These are phyloP conservation scores for Papilio helenus DNA, from an alignment of 1,140 invertebrate species.

Conservation along the genomic window DNA sequence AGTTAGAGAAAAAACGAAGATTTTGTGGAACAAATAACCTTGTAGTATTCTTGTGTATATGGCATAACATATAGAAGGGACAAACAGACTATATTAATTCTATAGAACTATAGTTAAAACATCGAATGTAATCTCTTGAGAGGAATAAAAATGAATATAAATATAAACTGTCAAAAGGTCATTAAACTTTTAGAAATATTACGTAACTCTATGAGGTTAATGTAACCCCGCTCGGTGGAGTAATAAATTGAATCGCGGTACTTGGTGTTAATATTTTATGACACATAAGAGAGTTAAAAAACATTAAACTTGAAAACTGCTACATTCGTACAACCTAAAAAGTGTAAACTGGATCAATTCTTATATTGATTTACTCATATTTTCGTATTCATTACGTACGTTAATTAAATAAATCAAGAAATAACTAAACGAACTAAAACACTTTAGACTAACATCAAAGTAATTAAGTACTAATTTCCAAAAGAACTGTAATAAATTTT, in stretches of 20 bases:
- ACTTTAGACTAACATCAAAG: neutral
- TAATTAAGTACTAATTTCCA: neutral
- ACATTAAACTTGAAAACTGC: neutral
- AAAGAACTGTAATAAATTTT: neutral
- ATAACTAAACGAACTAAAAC: too few relatives aligned
- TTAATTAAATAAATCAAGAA: too few relatives aligned
- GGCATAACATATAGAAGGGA: too few relatives aligned
- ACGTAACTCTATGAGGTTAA: constrained; percentile 7
- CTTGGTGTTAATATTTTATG: constrained; percentile 8
- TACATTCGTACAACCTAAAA: too few relatives aligned
- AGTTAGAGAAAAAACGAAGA: neutral
- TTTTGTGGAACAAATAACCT: neutral
- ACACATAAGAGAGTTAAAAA: constrained; percentile 7
- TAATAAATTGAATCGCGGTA: constrained; percentile 4
- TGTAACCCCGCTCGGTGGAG: neutral
- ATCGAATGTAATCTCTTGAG: neutral
- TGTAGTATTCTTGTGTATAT: neutral
- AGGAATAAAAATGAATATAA: neutral
- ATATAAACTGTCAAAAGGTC: neutral
- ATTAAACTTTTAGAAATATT: constrained; percentile 16
- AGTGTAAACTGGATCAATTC: too few relatives aligned
- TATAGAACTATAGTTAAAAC: too few relatives aligned
- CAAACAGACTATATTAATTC: too few relatives aligned
- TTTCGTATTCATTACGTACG: too few relatives aligned
- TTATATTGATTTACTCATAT: too few relatives aligned